Base-by-base conservation (phyloP, 2,797 vertebrate species). In the Phoebastria nigripes region DNA sequence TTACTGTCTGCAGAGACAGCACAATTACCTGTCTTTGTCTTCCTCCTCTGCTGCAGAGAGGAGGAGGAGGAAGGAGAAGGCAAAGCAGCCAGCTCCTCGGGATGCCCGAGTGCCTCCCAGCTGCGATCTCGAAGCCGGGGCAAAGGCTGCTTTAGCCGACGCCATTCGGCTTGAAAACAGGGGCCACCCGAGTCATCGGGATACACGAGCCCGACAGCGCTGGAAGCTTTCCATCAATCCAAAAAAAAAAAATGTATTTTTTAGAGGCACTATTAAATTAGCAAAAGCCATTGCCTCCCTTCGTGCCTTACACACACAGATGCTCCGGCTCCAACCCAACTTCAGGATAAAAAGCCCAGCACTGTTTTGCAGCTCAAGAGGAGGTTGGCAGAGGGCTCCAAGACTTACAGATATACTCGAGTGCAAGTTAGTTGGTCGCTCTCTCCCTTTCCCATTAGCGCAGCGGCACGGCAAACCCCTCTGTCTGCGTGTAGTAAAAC, bases 151-250 rank as follows among this genome's bases (percentile, higher is more conserved):
- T 84, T 70, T 19, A 71, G 26, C 16, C 8, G 11, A 25, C 3
- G 8, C 13, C 6, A 0, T 5, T 18, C 2, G 2, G 15, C 24
- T 67, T 58, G 44, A 33, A 81, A 74, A 51, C 35, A 29, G 8
- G 9, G 42, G 47, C 29, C 35, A 47, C 15, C 20, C 0, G 1
- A 74, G 62, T 7, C 35, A 4, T 3, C 0, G 0, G 35, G 42
- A 21, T 13, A 9, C 31, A 2, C 0, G 6, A 93, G 12, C 17
- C 39, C 0, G 0, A 12, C 31, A 39, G 59, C 3, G 0, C 28
- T 59, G 59, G n/a, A 59, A 35, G 18, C 21, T 42, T 76, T 37
- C 67, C 71, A 39, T 6, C 44, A 51, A 25, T 11, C 24, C 76
- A 62, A 55, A 37, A 1, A 44, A 62, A 55, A 37, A 1, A 44